Base-by-base conservation (phyloP, 2,797 vertebrate genomes). In the Sternarchorhynchus goeldii region DNA sequence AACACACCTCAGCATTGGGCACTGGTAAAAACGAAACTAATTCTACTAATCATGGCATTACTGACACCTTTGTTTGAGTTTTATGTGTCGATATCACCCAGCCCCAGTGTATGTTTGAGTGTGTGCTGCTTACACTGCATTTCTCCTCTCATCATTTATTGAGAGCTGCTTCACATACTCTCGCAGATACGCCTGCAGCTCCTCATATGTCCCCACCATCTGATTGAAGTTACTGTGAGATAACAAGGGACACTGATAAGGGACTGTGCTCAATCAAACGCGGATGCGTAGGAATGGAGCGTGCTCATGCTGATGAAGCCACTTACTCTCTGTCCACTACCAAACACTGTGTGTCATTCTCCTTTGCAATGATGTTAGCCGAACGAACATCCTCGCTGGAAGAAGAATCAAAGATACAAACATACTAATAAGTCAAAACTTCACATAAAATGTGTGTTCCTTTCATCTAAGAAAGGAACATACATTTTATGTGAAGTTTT, bases 301-400 rank as follows among this genome's bases (percentile, higher is more conserved):
- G 18, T 29, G 45, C 53, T 39, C 32, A 45, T 45, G 6, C 36
- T 55, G n/a, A 57, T 2, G 7, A 70, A 17, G 3, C 32, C 69
- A 92, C 94, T 93, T 87, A 95, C 94, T 94, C 93, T 92, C 93
- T 89, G 84, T 94, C 93, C 86, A 95, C 88, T 71, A 93, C 93
- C 80, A 95, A 88, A 85, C 94, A 95, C 50, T 94, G 92, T n/a
- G 92, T 94, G 81, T 91, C 90, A 17, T 92, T 88, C 80, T 93
- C 91, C 65, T 75, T 90, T 72, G 91, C 92, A 85, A 95, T 86
- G 74, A 95, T 93, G 86, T 94, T 95, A 77, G 94, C 94, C 8
- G 94, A 94, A 29, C 94, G 93, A 14, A 94, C 91, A 59, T 94
- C 94, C 79, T 95, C 93, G 84, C 94, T 94, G 83, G 73, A 85